A percentile compares a stretch with the other conserved stretches of the same genome.
These are phyloP conservation scores for Scolopax mira DNA, from an alignment of 2,113 vertebrate species.

Conservation along the genomic window DNA sequence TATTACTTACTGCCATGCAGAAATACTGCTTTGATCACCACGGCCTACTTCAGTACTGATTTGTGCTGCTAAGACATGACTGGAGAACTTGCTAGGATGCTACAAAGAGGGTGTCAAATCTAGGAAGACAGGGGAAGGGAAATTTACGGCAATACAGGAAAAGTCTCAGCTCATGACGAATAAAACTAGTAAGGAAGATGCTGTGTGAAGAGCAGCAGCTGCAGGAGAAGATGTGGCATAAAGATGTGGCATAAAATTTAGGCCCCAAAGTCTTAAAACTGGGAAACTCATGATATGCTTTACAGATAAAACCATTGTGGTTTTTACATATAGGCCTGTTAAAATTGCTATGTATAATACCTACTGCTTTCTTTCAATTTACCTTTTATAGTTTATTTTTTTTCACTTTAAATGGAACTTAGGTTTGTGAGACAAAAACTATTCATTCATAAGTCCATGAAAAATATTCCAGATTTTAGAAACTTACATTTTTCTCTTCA, in stretches of 20 bases:
- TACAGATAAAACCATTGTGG: not conserved
- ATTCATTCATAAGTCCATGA: not conserved
- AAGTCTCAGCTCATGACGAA: not conserved
- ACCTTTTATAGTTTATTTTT: not conserved
- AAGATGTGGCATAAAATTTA: not conserved
- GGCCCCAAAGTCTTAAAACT: not conserved
- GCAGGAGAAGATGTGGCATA: not conserved
- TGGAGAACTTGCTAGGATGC: not conserved
- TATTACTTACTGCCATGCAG: not conserved
- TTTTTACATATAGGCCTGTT: not conserved
- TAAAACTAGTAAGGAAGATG: not conserved
- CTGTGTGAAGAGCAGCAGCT: not conserved
- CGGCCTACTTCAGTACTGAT: not conserved
- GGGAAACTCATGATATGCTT: not conserved
- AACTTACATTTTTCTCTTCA: not conserved
- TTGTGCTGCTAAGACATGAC: not conserved
- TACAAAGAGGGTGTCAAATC: not conserved
- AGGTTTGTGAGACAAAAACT: not conserved
- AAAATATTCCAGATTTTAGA: not conserved
- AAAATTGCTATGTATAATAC: not conserved
- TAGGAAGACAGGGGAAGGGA: not conserved
- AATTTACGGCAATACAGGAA: not conserved
- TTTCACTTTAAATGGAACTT: not conserved
- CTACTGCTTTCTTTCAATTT: not conserved
- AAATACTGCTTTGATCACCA: not conserved